phyloP scores from a whole-genome alignment of 2,797 vertebrate genomes.

The Syngnathus rostellatus region DNA sequence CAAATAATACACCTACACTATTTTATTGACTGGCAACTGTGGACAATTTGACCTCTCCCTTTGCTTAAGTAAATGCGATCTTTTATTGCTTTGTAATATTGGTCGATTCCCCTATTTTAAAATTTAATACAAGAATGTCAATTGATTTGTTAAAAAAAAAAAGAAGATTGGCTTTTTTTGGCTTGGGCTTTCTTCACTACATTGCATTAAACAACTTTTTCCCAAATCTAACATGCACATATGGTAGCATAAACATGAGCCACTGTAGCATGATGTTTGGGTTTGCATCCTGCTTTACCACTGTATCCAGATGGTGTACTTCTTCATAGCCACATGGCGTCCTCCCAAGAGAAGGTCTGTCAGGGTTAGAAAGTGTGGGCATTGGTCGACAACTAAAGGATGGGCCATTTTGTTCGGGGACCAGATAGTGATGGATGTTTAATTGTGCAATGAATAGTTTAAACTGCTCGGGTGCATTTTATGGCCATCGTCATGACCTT shows the following conservation, averaged over 20 bases:
- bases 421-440: not conserved
- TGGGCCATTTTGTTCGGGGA: not conserved
- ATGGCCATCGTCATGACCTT: not conserved
- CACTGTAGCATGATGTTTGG: not conserved
- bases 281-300: slow-evolving; percentile 14
- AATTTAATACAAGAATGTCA: too few relatives aligned
- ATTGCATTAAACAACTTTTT: not conserved
- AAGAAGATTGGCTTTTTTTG: too few relatives aligned
- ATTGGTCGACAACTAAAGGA: not conserved
- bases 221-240: slow-evolving; percentile 8
- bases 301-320: slow-evolving; percentile 13
- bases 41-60: not conserved
- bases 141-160: too few relatives aligned
- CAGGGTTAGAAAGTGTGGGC: slow-evolving; percentile 5
- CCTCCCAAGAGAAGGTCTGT: slow-evolving; percentile 6
- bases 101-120: too few relatives aligned
- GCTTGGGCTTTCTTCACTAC: too few relatives aligned
- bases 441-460: not conserved
- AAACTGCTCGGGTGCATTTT: not conserved
- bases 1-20: not conserved
- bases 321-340: slow-evolving; percentile 8
- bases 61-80: not conserved
- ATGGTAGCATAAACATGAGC: slow-evolving; percentile 9
- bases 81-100: too few relatives aligned
- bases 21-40: not conserved